Conservation (phyloP, 2,797 vertebrate species). For the Myotis myotis region DNA sequence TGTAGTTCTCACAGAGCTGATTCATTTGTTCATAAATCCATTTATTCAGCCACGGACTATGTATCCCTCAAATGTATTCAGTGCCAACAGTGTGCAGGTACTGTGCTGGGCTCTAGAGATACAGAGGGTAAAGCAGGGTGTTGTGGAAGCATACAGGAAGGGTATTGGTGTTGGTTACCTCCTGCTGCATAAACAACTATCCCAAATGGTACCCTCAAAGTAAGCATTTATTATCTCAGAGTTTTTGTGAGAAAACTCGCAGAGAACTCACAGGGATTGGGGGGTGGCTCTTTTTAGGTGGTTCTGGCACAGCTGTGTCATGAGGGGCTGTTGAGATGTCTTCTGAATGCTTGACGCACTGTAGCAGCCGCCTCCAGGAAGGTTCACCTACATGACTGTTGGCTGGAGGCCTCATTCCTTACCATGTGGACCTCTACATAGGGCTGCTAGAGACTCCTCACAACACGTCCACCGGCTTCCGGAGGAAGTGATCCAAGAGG, state of each 20-base stretch:
- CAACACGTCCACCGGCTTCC: not conserved
- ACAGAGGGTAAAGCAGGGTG: not conserved
- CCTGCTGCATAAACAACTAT: not conserved
- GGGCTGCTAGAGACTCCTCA: not conserved
- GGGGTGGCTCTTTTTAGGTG: not conserved
- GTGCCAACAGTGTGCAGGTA: not conserved
- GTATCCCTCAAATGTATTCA: not conserved
- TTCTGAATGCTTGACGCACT: not conserved
- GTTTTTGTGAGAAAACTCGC: not conserved
- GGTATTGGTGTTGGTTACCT: not conserved
- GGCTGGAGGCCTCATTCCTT: not conserved
- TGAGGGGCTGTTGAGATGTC: not conserved
- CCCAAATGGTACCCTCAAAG: not conserved
- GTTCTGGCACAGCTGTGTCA: not conserved
- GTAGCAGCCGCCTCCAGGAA: not conserved
- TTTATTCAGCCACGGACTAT: not conserved
- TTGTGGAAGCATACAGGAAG: not conserved
- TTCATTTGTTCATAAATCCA: not conserved
- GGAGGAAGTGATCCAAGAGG: not conserved
- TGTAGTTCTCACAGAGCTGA: not conserved
- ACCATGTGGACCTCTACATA: not conserved
- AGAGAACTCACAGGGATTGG: not conserved
- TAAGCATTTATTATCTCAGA: not conserved
- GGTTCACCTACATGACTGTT: not conserved
- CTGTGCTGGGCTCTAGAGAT: not conserved